Evolutionary conservation across 2,888 invertebrate species (phyloP), one percentile per base, ranked within the genome.

Genomic region (Drepanosiphum platanoidis): DNA sequence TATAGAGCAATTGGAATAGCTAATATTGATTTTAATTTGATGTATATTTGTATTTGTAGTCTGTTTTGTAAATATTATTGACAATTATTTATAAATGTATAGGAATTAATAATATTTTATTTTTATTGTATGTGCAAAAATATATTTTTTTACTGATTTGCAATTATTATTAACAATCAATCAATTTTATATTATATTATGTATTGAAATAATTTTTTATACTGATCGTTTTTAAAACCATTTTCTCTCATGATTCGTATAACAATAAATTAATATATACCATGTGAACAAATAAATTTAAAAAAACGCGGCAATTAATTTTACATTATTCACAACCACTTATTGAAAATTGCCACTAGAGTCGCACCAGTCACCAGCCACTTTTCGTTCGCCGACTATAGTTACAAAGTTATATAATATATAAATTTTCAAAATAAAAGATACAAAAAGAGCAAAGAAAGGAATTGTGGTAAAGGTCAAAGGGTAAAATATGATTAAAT

Each of bases 1-100:
- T 61, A 61, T 27, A 61, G 27, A 61, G 61, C 61, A 61, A 61
- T 61, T 61, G 27, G 61, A 61, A 61, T 61, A 61, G 27, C n/a
- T 61, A 61, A 61, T n/a, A n/a, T n/a, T n/a, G n/a, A n/a, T n/a
- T 61, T 7, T 61, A n/a, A 9, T n/a, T n/a, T n/a, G n/a, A n/a
- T n/a, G n/a, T n/a, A n/a, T n/a, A n/a, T n/a, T n/a, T n/a, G n/a
- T n/a, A n/a, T n/a, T n/a, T n/a, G n/a, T n/a, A n/a, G n/a, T n/a
- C n/a, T n/a, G n/a, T n/a, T n/a, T n/a, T n/a, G n/a, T n/a, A n/a
- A n/a, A n/a, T n/a, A n/a, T n/a, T n/a, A n/a, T n/a, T n/a, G n/a
- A n/a, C n/a, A n/a, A n/a, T n/a, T n/a, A n/a, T n/a, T n/a, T n/a
- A n/a, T n/a, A n/a, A n/a, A n/a, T n/a, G n/a, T n/a, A n/a, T n/a